Percentiles rank a stretch among this genome's conserved stretches.
These are phyloP conservation scores for Cyanoramphus novaezelandiae DNA, from an alignment of 2,113 vertebrate genomes.

Conservation along the genomic window DNA sequence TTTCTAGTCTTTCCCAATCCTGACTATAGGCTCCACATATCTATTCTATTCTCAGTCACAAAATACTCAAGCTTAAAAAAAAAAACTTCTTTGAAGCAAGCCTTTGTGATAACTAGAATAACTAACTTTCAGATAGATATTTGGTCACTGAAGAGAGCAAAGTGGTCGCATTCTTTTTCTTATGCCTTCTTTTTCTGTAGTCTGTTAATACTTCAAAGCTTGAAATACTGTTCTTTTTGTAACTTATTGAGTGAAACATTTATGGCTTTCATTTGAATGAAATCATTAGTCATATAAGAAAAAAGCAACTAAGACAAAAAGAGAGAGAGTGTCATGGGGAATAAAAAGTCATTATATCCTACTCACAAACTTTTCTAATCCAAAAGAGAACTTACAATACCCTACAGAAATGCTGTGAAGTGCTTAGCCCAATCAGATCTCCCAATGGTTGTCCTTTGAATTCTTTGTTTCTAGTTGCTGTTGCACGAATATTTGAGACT, in stretches of 20 bases:
- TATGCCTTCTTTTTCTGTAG: background rate
- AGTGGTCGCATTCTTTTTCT: conserved; percentile 12
- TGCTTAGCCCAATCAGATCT: conserved; percentile 38
- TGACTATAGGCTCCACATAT: background rate
- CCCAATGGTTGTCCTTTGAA: conserved; percentile 15
- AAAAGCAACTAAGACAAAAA: conserved; percentile 39
- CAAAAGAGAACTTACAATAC: conserved; percentile 6
- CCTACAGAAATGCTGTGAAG: conserved; percentile 49
- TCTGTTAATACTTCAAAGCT: conserved; percentile 10
- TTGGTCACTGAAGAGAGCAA: conserved; percentile 40
- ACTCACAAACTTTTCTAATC: conserved; percentile 32
- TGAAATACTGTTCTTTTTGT: conserved; percentile 16
- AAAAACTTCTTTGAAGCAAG: background rate
- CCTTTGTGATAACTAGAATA: conserved; percentile 11
- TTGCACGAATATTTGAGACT: conserved; percentile 39
- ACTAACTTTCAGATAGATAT: conserved; percentile 34
- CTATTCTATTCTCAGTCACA: background rate
- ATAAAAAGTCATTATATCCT: conserved; percentile 41
- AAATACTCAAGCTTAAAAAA: background rate
- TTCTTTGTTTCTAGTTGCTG: conserved; percentile 50
- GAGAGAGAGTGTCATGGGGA: background rate
- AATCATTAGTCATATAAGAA: conserved; percentile 30
- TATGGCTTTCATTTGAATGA: conserved; percentile 25
- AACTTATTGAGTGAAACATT: conserved; percentile 27
- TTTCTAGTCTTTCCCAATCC: background rate